Base-by-base conservation (phyloP, 2,797 vertebrate species). In the Syncerus caffer region DNA sequence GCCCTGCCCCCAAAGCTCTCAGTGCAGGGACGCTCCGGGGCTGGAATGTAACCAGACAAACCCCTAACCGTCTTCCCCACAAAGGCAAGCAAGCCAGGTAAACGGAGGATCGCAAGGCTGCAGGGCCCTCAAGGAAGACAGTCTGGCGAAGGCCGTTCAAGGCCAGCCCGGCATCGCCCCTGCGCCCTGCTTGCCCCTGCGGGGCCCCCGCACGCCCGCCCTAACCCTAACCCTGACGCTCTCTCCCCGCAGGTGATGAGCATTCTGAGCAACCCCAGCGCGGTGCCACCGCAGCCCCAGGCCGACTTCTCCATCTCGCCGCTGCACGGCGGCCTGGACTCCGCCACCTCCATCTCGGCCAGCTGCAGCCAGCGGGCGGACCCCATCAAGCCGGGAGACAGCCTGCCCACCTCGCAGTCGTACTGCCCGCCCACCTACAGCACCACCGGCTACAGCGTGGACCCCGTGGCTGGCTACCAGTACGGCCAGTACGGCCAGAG, bases 341-440 rank as follows among this genome's bases (percentile, higher is more conserved):
- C 99, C 25, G 99, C 99, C 98, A 99, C 99, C 98, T 98, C 99
- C 98, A 99, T 99, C 99, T 99, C 99, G 1, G 99, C 99, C 98
- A 99, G 99, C 99, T 99, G 99, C 99, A 99, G 99, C 99, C 99
- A 99, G 99, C 98, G 99, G 95, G 99, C 99, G 0, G 99, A 99
- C 98, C 98, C 99, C 99, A 99, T 99, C 99, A 99, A 99, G 98
- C 99, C 99, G 0, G 99, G 99, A 98, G 99, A 99, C 98, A 99
- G 99, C 98, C 99, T 99, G 98, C 99, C 99, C 14, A 99, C 99
- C 57, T 99, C 99, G n/a, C 99, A 99, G 99, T 99, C 99, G 92
- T 99, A 99, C 99, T 99, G 99, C 97, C 99, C 99, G 12, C 99
- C 99, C 45, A 99, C 99, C 97, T 99, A 99, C 99, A 99, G 99